Percentiles rank a stretch among this genome's conserved stretches.
These are phyloP conservation scores for Nymphalis c-album DNA, from an alignment of 2,888 invertebrate species.

Conservation along the genomic window DNA sequence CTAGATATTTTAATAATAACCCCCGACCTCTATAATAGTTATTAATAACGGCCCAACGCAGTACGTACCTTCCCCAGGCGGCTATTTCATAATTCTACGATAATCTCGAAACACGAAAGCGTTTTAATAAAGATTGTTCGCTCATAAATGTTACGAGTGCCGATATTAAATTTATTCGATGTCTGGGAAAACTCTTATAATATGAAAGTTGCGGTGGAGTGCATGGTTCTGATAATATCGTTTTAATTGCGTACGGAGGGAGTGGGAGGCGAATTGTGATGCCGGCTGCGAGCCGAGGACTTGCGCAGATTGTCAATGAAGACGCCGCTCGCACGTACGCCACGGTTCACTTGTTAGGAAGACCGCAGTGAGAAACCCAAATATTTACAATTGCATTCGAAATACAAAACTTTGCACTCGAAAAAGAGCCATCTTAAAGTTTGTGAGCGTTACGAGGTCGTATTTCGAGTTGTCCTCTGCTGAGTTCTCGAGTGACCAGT, in stretches of 20 bases:
- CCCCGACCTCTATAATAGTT: conserved; percentile 33
- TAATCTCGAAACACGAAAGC: conserved; percentile 37
- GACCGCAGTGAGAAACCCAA: conserved; percentile 67
- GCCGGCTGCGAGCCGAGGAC: conserved; percentile 52
- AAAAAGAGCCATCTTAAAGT: conserved; percentile 68
- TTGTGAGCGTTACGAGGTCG: conserved; percentile 53
- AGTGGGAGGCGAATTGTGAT: conserved; percentile 58
- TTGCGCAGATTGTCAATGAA: conserved; percentile 59
- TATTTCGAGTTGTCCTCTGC: conserved; percentile 60
- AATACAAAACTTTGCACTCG: conserved; percentile 69
- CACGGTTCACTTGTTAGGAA: conserved; percentile 69
- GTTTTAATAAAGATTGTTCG: conserved; percentile 38
- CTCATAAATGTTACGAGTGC: conserved; percentile 35
- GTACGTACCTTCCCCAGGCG: conserved; percentile 27
- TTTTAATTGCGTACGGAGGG: conserved; percentile 70
- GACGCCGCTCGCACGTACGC: conserved; percentile 59
- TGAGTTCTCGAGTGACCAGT: conserved; percentile 64
- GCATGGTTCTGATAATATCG: conserved; percentile 67
- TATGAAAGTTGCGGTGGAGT: conserved; percentile 53
- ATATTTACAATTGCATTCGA: conserved; percentile 70
- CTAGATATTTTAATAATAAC: conserved; percentile 37
- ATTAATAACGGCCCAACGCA: conserved; percentile 34
- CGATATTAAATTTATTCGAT: conserved; percentile 37
- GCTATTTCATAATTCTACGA: conserved; percentile 36
- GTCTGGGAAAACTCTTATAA: conserved; percentile 40